phyloP scores from a whole-genome alignment of 2,797 vertebrate species.

The Onychomys arenicola region DNA sequence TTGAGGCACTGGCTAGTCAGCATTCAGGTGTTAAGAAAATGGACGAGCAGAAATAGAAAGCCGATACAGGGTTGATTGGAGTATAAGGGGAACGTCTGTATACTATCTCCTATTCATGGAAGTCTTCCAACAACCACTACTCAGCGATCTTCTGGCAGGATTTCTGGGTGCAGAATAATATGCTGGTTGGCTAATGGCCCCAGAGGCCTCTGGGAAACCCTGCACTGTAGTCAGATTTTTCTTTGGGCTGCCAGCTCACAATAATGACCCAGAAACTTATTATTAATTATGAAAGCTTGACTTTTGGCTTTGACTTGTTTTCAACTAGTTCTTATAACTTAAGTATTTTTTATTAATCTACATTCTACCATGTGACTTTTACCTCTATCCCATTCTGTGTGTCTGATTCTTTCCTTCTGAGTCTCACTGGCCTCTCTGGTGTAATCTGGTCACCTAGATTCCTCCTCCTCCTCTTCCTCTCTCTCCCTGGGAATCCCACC shows the following conservation, averaged over 20 bases:
- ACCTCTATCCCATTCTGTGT: neutral
- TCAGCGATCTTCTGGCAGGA: neutral
- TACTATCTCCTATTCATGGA: accelerated
- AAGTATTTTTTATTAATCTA: neutral
- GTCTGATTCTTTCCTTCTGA: neutral
- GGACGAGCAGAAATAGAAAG: neutral
- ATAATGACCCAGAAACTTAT: neutral
- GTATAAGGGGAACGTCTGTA: accelerated
- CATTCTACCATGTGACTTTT: neutral
- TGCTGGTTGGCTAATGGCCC: accelerated
- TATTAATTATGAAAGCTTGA: neutral
- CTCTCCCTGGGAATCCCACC: neutral
- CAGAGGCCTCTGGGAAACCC: neutral
- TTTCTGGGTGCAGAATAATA: accelerated
- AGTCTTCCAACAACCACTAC: neutral
- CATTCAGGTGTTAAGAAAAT: neutral
- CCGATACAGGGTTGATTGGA: neutral
- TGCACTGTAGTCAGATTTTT: neutral
- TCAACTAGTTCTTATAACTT: neutral
- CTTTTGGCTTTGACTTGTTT: neutral
- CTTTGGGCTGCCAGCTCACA: neutral
- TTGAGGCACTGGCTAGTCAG: neutral
- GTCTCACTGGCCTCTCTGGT: neutral
- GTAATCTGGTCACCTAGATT: neutral
- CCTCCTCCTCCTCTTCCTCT: neutral